phyloP scores from a whole-genome alignment of 2,888 invertebrate species.

The Microdon myrmicae region DNA sequence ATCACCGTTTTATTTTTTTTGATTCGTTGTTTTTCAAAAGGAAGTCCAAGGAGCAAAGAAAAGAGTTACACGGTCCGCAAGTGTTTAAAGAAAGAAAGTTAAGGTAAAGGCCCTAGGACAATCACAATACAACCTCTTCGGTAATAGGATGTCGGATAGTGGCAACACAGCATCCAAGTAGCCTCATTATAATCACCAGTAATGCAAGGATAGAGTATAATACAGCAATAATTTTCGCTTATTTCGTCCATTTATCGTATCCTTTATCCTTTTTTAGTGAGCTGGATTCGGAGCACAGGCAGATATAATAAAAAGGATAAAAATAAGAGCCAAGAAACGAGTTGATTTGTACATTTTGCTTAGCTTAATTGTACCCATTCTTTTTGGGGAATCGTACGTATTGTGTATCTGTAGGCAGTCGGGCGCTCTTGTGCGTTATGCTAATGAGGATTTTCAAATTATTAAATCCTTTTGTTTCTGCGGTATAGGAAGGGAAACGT shows the following conservation, averaged over 20 bases:
- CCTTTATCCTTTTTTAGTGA: conserved; percentile 7
- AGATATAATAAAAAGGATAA: conserved; percentile 6
- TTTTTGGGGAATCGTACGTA: not conserved
- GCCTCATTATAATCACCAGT: conserved; percentile 33
- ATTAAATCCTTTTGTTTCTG: too few relatives aligned
- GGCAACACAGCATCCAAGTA: conserved; percentile 12
- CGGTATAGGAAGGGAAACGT: too few relatives aligned
- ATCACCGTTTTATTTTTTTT: too few relatives aligned
- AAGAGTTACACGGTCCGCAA: not conserved
- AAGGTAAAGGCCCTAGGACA: conserved; percentile 15
- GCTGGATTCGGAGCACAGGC: conserved; percentile 1
- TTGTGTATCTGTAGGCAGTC: not conserved
- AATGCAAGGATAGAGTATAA: conserved; percentile 20
- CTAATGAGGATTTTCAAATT: conserved; percentile 8
- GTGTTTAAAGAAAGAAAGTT: not conserved
- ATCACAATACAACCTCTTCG: conserved; percentile 31
- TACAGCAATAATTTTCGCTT: conserved; percentile 34
- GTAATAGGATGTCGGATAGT: conserved; percentile 15
- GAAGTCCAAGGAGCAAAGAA: not conserved
- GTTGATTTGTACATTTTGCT: conserved; percentile 12
- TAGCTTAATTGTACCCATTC: conserved; percentile 19
- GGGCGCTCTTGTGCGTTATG: not conserved
- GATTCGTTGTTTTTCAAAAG: not conserved
- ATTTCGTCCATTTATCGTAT: conserved; percentile 12
- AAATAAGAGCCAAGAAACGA: conserved; percentile 7